Conservation (phyloP, 2,113 vertebrate species). For the Xiphophorus hellerii region DNA sequence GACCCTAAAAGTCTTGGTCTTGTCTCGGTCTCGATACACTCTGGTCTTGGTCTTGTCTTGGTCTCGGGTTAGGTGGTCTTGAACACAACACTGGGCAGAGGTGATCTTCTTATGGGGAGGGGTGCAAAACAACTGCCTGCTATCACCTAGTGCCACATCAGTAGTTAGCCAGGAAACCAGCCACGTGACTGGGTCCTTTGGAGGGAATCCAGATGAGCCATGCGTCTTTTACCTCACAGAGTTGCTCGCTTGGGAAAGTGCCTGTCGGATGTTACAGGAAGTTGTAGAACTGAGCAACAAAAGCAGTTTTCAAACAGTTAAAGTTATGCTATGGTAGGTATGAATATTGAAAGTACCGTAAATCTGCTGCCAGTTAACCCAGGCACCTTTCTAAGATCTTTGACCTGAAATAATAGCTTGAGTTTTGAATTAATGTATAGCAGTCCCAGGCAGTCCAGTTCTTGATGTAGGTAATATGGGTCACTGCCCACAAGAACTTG, state of each 20-base stretch:
- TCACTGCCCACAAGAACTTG: not conserved
- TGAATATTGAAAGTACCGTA: conserved; percentile 7
- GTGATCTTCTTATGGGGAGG: conserved; percentile 76
- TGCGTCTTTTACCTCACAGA: conserved; percentile 33
- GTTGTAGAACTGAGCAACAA: conserved; percentile 25
- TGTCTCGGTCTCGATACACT: no score
- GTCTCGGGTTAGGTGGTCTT: no score
- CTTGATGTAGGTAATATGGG: not conserved
- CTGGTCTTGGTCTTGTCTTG: no score
- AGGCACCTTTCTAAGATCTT: not conserved
- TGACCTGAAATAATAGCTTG: not conserved
- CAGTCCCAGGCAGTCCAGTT: not conserved
- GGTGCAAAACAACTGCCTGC: conserved; percentile 68
- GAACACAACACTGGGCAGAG: no score
- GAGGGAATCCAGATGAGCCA: conserved; percentile 62
- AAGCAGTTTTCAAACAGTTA: conserved; percentile 35
- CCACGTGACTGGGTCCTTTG: conserved; percentile 67
- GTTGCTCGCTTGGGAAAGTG: conserved; percentile 43
- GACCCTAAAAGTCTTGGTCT: no score
- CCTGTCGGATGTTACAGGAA: conserved; percentile 34
- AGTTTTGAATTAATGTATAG: not conserved
- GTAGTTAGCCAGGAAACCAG: conserved; percentile 75
- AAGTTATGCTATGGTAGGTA: conserved; percentile 5
- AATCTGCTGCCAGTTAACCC: not conserved
- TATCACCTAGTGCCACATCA: conserved; percentile 73